Percentiles rank a stretch among this genome's conserved stretches.
Evolutionary conservation across 2,797 vertebrate genomes (phyloP).

Genomic region (Protonibea diacanthus): DNA sequence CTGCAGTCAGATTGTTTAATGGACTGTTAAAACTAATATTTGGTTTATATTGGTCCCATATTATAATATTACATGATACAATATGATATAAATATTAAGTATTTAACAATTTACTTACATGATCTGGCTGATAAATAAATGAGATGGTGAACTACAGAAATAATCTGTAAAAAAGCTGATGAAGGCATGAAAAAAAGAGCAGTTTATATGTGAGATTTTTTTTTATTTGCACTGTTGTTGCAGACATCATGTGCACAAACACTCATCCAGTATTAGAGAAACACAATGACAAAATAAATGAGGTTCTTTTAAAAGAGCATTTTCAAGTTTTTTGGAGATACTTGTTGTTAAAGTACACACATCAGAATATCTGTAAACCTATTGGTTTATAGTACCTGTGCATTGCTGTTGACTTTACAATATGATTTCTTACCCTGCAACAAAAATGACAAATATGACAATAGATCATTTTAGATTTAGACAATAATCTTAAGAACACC

Average conservation of each 20-base stretch:
- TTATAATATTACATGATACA: not conserved
- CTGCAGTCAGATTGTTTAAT: not conserved
- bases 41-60: not conserved
- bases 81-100: not conserved
- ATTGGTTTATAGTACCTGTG: conserved; percentile 42
- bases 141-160: not conserved
- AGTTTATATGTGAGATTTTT: conserved; percentile 29
- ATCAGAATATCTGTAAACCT: conserved; percentile 55
- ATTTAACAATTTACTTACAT: not conserved
- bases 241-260: conserved; percentile 64
- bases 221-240: conserved; percentile 75
- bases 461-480: conserved; percentile 40
- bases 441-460: conserved; percentile 49
- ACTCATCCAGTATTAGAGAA: conserved; percentile 58
- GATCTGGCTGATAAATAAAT: not conserved
- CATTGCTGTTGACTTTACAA: conserved; percentile 35
- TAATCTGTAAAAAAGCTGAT: not conserved
- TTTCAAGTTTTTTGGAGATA: conserved; percentile 68
- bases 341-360: conserved; percentile 53
- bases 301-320: conserved; percentile 64
- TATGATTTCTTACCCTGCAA: conserved; percentile 43
- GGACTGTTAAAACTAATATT: not conserved
- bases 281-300: conserved; percentile 73
- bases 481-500: conserved; percentile 35
- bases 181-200: not conserved